Evolutionary conservation across 1,140 invertebrate species (phyloP), one percentile per base, ranked within the genome.

Genomic region (Hyles vespertilio): DNA sequence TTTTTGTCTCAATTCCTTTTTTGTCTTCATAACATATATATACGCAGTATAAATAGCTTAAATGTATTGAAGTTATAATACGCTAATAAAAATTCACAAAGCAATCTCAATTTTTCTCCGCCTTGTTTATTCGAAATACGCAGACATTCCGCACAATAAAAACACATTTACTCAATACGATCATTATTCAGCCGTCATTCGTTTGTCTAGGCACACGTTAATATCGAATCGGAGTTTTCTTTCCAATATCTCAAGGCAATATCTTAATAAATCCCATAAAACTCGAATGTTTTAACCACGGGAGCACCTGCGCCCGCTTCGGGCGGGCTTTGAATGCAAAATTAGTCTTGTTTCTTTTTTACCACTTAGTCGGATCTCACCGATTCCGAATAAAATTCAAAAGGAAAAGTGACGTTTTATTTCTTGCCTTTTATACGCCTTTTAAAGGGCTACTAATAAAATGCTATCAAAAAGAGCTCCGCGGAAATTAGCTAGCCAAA

Each of bases 281-380:
- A 84, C 73, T 86, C 72, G 75, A 86, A 84, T 85, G 83, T 87
- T 86, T 85, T 86, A 87, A 84, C 81, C 84, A 66, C 65, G 54
- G 56, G 51, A 61, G 67, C 86, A 89, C 86, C 86, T 89, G 86
- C 75, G 74, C 77, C 77, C 80, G 77, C 71, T 74, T 55, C 61
- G 51, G 60, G 70, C 79, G 77, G 78, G 79, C 80, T 86, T 81
- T 87, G 83, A 87, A 89, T 89, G 77, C 76, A 76, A 84, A 87
- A 87, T 87, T 84, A 84, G 77, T 77, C 78, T 84, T 86, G 82
- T 89, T 87, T 89, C 84, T 89, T 84, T 87, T 87, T 81, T 86
- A 85, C 78, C 80, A 84, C 78, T 84, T 81, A 82, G 74, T 63
- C 58, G 71, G 74, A 69, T 78, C 69, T 67, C 67, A 61, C 65